Conservation (phyloP, 1,140 invertebrate species). For the Stegodyphus mimosarum region DNA sequence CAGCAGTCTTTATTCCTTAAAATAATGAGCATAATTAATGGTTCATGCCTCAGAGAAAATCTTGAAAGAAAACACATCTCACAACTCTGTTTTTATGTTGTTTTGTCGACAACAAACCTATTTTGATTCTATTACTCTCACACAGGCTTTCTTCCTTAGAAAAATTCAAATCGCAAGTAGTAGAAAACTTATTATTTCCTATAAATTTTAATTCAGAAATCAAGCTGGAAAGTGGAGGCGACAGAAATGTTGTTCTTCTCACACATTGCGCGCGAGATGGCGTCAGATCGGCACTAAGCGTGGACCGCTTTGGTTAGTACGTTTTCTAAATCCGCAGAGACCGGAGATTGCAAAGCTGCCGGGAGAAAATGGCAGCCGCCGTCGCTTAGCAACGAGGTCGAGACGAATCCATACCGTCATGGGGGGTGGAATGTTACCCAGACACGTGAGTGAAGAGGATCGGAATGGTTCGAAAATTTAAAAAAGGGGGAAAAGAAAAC, state of each 20-base stretch:
- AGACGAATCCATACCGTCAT: slow-evolving; percentile 21
- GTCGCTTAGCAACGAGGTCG: slow-evolving; percentile 34
- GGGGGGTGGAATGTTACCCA: neutral
- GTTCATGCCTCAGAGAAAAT: no score
- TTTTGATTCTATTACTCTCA: no score
- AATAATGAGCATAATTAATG: neutral
- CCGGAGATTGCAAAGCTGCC: neutral
- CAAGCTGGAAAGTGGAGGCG: neutral
- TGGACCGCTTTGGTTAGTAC: slow-evolving; percentile 6
- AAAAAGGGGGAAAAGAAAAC: neutral
- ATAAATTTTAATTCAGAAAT: no score
- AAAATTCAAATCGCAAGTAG: no score
- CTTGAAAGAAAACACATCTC: no score
- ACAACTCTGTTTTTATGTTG: no score
- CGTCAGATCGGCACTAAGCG: slow-evolving; percentile 1
- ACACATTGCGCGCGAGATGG: neutral
- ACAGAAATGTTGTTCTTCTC: neutral
- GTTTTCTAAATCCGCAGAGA: slow-evolving; percentile 35
- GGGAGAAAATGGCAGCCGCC: slow-evolving; percentile 40
- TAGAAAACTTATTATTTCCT: no score
- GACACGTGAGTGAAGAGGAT: neutral
- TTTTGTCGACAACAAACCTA: no score
- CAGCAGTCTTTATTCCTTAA: neutral
- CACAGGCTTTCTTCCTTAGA: no score
- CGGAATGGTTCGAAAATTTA: neutral